phyloP scores from a whole-genome alignment of 35 echinoderm and acorn worm species.

The Ophiothrix spiculata region DNA sequence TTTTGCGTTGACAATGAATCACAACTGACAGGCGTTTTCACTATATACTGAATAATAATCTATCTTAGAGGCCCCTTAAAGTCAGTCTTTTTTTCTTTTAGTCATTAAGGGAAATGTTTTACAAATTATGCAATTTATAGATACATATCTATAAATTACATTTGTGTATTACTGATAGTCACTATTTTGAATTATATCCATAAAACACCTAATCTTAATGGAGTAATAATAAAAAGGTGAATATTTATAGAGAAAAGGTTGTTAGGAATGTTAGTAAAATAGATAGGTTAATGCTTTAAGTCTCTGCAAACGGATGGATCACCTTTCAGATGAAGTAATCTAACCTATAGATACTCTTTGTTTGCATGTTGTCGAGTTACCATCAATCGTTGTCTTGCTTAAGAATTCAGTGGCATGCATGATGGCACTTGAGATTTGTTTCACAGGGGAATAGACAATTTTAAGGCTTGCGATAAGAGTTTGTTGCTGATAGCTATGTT shows the following conservation, averaged over 20 bases:
- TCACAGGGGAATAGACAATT: not conserved
- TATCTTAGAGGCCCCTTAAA: too few relatives aligned
- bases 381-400: conserved; percentile 2
- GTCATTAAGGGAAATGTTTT: too few relatives aligned
- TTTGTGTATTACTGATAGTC: not conserved
- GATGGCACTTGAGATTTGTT: not conserved
- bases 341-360: conserved; percentile 5
- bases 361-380: not conserved
- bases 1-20: not conserved
- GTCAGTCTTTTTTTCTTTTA: too few relatives aligned
- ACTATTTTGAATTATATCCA: not conserved
- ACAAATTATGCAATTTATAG: too few relatives aligned
- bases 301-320: not conserved
- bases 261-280: conserved; percentile 1
- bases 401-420: not conserved
- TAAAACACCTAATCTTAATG: too few relatives aligned
- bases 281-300: not conserved
- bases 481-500: too few relatives aligned
- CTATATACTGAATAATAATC: too few relatives aligned
- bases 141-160: not conserved
- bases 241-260: not conserved
- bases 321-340: conserved; percentile 5
- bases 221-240: not conserved
- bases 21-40: not conserved
- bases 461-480: not conserved